Conservation (phyloP, 2,113 vertebrate species). For the Catharus bicknelli region DNA sequence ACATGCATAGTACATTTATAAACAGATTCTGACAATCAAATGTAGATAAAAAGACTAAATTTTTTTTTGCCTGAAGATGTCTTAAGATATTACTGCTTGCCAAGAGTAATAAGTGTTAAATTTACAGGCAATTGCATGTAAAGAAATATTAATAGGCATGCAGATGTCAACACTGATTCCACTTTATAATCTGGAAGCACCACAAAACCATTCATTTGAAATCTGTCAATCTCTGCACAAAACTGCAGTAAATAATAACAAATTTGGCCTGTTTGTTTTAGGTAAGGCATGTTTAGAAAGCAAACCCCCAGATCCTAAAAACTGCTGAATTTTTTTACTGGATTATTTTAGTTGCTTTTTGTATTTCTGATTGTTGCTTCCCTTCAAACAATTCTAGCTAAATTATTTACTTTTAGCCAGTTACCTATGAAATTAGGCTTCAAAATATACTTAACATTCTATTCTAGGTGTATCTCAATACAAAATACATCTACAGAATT, state of each 20-base stretch:
- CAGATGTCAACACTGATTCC: background rate
- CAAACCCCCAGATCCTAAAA: background rate
- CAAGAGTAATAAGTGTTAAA: background rate
- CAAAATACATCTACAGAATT: background rate
- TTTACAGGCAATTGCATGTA: background rate
- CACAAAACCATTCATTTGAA: background rate
- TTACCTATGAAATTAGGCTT: background rate
- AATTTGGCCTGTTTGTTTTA: background rate
- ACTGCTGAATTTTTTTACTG: background rate
- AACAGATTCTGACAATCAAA: background rate
- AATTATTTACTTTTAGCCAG: background rate
- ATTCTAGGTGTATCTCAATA: background rate
- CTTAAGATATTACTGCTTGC: background rate
- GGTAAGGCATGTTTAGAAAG: background rate
- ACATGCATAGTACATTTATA: background rate
- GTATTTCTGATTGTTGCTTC: background rate
- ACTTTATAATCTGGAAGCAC: background rate
- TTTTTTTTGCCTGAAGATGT: background rate
- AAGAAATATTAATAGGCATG: background rate
- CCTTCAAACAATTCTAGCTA: background rate
- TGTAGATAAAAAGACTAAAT: background rate
- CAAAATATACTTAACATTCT: background rate
- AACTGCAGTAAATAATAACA: background rate
- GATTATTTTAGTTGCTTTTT: background rate
- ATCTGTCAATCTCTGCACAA: background rate